Base-by-base conservation (phyloP, 1,140 invertebrate species). In the Trichonephila clavipes region DNA sequence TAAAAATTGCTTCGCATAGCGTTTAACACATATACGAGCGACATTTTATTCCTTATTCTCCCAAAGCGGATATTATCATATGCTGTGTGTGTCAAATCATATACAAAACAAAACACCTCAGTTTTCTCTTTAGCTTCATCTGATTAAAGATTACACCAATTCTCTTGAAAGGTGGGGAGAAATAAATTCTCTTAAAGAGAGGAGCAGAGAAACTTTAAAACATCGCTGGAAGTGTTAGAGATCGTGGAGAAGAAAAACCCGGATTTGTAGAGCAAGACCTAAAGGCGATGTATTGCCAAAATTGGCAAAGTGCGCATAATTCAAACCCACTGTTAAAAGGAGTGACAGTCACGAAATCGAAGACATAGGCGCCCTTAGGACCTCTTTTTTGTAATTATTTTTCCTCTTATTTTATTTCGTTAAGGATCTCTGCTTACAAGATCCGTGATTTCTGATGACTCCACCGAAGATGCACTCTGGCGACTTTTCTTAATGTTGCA, bases 401-500 rank as follows among this genome's bases (percentile, higher is more conserved):
- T 72, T 92, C 82, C 69, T 93, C 34, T 66, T 62, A 83, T 62
- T 85, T 93, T 93, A 62, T 69, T 92, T 72, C 44, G 66, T 81
- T 89, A 89, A 89, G n/a, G 69, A 77, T 77, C 28, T 83, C 90
- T 34, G 59, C 58, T 59, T 28, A 83, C 90, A 58, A 86, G 81
- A 93, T 93, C 92, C 92, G 92, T 93, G 92, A 93, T 93, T 93
- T 83, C 64, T 87, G 89, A 91, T 91, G 89, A 81, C 83, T 86
- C 83, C 59, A 24, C 44, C 64, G 64, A 69, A 34, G 59, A 61
- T 58, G 81, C 81, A 64, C 90, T 58, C 24, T 72, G 90, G 62
- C 90, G 90, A 92, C 90, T 85, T 83, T 92, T 93, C 83, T 72
- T 93, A 93, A 93, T 93, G 92, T 93, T 88, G 92, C 92, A 88